phyloP scores from a whole-genome alignment of 2,113 vertebrate species.

The Nestor notabilis region DNA sequence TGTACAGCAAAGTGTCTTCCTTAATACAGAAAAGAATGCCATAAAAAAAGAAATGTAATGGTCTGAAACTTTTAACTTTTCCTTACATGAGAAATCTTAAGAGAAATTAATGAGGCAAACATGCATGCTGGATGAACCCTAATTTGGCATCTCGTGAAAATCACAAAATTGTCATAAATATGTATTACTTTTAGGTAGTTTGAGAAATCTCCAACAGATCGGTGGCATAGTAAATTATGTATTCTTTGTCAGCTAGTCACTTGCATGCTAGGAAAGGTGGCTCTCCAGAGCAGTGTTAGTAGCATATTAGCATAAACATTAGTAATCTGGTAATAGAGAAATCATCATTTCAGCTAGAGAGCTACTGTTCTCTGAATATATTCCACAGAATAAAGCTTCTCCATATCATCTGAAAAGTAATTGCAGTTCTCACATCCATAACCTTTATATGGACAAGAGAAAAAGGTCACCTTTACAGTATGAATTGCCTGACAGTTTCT shows the following conservation, averaged over 20 bases:
- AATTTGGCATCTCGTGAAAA: constrained; percentile 35
- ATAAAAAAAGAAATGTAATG: neutral
- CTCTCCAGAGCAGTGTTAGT: constrained; percentile 40
- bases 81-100: neutral
- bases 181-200: constrained; percentile 24
- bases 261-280: constrained; percentile 57
- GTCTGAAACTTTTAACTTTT: neutral
- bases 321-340: constrained; percentile 57
- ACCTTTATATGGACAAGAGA: constrained; percentile 57
- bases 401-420: constrained; percentile 57
- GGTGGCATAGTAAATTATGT: constrained; percentile 63
- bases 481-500: constrained; percentile 51
- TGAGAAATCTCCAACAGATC: constrained; percentile 56
- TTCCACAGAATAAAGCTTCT: constrained; percentile 32
- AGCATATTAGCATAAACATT: constrained; percentile 62
- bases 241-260: constrained; percentile 24
- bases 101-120: constrained; percentile 29
- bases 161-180: constrained; percentile 61
- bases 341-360: constrained; percentile 44
- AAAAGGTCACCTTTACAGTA: constrained; percentile 57
- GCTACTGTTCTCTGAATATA: constrained; percentile 22
- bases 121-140: neutral
- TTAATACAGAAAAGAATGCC: neutral
- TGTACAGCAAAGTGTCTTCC: neutral
- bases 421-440: constrained; percentile 57